These are phyloP conservation scores for Metalampra italica DNA, from an alignment of 2,888 invertebrate genomes.

Conservation along the genomic window DNA sequence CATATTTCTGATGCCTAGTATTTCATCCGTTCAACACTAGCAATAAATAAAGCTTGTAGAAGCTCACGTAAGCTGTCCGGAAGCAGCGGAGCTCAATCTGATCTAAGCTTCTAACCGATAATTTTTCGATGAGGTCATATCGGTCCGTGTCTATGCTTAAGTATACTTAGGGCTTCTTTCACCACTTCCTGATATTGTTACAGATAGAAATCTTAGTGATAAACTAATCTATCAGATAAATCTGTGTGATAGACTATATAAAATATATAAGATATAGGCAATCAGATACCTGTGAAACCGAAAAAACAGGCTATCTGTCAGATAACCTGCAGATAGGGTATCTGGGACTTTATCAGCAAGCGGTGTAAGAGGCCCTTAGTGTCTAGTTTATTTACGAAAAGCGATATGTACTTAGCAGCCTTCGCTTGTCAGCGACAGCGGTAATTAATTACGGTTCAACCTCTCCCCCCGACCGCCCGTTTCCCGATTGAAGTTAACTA, in stretches of 20 bases:
- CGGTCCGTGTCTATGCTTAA: background rate
- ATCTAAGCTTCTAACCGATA: slow-evolving; percentile 9
- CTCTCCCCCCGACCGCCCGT: slow-evolving; percentile 32
- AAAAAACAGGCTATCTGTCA: too few relatives aligned
- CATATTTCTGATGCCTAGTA: background rate
- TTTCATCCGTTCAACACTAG: slow-evolving; percentile 3
- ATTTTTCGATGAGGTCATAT: slow-evolving; percentile 19
- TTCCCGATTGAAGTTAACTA: slow-evolving; percentile 60
- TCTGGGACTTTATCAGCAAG: too few relatives aligned
- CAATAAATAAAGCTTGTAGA: slow-evolving; percentile 10
- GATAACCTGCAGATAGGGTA: too few relatives aligned
- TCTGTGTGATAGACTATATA: too few relatives aligned
- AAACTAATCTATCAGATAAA: too few relatives aligned
- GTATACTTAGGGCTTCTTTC: too few relatives aligned
- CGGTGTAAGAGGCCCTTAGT: too few relatives aligned
- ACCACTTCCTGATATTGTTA: too few relatives aligned
- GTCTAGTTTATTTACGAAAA: slow-evolving; percentile 48
- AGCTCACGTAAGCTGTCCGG: slow-evolving; percentile 1
- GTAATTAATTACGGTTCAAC: slow-evolving; percentile 69
- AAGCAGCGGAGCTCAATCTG: slow-evolving; percentile 1
- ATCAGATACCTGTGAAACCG: too few relatives aligned
- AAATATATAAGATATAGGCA: too few relatives aligned
- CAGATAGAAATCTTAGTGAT: too few relatives aligned
- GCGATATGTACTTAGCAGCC: slow-evolving; percentile 48
- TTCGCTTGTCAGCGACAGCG: slow-evolving; percentile 63